Evolutionary conservation across 2,888 invertebrate genomes (phyloP).

Genomic region (Geotrupes spiniger): DNA sequence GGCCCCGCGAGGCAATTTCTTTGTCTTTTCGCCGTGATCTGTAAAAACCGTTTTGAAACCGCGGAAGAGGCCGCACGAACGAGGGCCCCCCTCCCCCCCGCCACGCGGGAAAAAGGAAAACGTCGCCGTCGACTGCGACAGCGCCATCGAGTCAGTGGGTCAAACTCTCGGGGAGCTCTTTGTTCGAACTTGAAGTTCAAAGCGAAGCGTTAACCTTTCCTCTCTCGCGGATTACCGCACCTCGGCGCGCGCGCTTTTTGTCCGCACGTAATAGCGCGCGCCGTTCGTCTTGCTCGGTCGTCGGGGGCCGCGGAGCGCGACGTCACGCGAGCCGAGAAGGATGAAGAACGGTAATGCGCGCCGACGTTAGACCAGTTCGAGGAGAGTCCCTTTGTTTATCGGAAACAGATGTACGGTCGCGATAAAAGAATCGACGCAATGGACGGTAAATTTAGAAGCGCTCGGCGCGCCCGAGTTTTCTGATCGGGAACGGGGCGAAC

Average conservation of each 20-base stretch:
- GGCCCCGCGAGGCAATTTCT: background rate
- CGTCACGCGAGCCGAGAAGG: background rate
- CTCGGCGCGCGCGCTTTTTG: background rate
- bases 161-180: conserved; percentile 29
- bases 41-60: conserved; percentile 7
- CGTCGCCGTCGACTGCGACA: no score
- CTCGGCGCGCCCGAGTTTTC: no score
- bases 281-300: background rate
- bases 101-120: background rate
- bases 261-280: background rate
- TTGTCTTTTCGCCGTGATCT: conserved; percentile 8
- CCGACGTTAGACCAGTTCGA: no score
- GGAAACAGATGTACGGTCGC: no score
- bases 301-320: background rate
- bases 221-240: background rate
- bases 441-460: no score
- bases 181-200: conserved; percentile 40
- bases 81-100: background rate
- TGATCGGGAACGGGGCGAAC: no score
- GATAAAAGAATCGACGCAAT: no score
- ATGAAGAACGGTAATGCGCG: no score
- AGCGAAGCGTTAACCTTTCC: conserved; percentile 40
- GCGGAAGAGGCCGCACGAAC: conserved; percentile 4
- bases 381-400: no score
- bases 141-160: conserved; percentile 28